Base-by-base conservation (phyloP, 2,888 invertebrate genomes). In the Nemotelus nigrinus region DNA sequence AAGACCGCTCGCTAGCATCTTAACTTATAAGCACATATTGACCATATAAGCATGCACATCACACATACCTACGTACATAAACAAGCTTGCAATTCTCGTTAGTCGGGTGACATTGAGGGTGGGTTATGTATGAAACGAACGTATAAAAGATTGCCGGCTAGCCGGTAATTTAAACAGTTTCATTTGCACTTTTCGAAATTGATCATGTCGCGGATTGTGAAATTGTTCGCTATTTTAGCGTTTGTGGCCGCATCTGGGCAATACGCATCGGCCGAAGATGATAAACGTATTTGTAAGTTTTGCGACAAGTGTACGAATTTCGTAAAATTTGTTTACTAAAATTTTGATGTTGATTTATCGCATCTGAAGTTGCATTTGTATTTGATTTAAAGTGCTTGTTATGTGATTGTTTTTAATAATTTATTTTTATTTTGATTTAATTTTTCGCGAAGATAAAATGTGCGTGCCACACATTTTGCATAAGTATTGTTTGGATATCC, bases 391-490 rank as follows among this genome's bases (percentile, higher is more conserved):
- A 44, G 10, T 64, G 41, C 44, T 64, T 8, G 25, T 25, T 25
- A 25, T 25, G 25, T 25, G 25, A 25, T 25, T 25, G 25, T 25
- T 25, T 0, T 10, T 47, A 57, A 8, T 41, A 50, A 25, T 43
- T 44, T 43, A 55, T 43, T 58, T 41, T 39, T 58, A n/a, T n/a
- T 4, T 6, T 25, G 5, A 44, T 44, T 71, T 68, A 6, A 47
- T 77, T 55, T 78, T 67, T 79, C 74, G 83, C 84, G 41, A 83
- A 94, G 94, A 92, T 84, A 93, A 92, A 85, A 90, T 94, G 90
- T 94, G 94, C 85, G 92, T 94, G 55, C 93, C 94, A 0, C 89
- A 91, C 80, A 89, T 89, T 77, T 89, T 90, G 78, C 84, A 91
- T 83, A 87, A 90, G 76, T 89, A 91, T 58, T 94, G 94, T 84